phyloP scores from a whole-genome alignment of 2,113 vertebrate species.

The Pituophis catenifer region DNA sequence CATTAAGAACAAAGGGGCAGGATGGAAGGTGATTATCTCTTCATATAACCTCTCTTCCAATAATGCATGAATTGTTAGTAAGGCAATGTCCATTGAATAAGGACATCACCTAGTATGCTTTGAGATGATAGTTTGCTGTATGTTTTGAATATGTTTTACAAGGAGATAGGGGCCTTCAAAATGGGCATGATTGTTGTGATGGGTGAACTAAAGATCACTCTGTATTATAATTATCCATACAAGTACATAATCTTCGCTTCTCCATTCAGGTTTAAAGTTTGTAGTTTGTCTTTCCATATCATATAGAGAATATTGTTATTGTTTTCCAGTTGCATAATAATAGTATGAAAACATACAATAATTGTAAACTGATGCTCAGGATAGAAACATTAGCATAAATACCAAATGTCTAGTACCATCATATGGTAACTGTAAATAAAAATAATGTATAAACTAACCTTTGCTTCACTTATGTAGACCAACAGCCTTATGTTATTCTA shows the following conservation, averaged over 20 bases:
- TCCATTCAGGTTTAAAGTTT: neutral
- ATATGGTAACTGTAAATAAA: neutral
- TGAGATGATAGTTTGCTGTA: slow-evolving; percentile 57
- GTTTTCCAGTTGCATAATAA: neutral
- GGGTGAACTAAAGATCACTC: slow-evolving; percentile 15
- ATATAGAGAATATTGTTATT: neutral
- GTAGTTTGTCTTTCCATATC: slow-evolving; percentile 16
- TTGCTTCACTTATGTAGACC: neutral
- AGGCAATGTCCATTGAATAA: slow-evolving; percentile 63
- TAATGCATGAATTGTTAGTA: slow-evolving; percentile 70
- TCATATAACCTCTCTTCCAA: slow-evolving; percentile 60
- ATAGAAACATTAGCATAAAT: neutral
- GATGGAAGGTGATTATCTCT: slow-evolving; percentile 77
- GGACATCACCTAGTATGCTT: slow-evolving; percentile 65
- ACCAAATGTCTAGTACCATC: too few relatives aligned
- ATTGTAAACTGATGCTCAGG: neutral
- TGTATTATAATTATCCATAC: slow-evolving; percentile 8
- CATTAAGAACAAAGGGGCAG: slow-evolving; percentile 68
- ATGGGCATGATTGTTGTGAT: neutral
- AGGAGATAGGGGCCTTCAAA: slow-evolving; percentile 43
- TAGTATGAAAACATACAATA: neutral
- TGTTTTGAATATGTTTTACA: slow-evolving; percentile 48
- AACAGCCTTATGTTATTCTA: neutral
- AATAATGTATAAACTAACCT: neutral
- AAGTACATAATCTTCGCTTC: slow-evolving; percentile 14